phyloP scores from a whole-genome alignment of 2,888 invertebrate species.

The Pocota personata region DNA sequence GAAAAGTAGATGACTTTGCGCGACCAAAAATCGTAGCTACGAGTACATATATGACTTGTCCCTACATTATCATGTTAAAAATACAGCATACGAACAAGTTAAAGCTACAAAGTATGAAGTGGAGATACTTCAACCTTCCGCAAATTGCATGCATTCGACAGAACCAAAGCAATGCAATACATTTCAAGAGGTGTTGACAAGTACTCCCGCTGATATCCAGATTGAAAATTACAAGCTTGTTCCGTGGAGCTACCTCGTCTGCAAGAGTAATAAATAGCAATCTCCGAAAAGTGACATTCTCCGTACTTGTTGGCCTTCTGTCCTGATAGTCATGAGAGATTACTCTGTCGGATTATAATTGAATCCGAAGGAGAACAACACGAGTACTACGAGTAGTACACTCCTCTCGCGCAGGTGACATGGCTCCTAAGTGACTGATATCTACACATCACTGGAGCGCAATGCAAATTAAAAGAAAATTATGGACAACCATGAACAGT shows the following conservation, averaged over 20 bases:
- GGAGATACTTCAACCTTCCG: no score
- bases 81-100: no score
- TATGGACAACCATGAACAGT: slow-evolving; percentile 36
- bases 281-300: neutral
- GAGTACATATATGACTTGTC: no score
- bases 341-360: slow-evolving; percentile 35
- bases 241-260: neutral
- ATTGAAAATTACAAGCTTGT: slow-evolving; percentile 42
- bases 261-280: neutral
- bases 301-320: neutral
- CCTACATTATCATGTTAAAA: no score
- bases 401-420: slow-evolving; percentile 28
- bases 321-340: slow-evolving; percentile 42
- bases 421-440: slow-evolving; percentile 39
- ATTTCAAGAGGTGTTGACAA: slow-evolving; percentile 25
- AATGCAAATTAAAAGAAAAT: slow-evolving; percentile 51
- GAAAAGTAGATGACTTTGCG: no score
- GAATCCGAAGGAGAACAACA: neutral
- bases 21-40: no score
- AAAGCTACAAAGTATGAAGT: no score
- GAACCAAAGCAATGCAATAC: neutral
- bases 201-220: slow-evolving; percentile 24
- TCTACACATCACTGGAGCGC: slow-evolving; percentile 32
- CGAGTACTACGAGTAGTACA: neutral
- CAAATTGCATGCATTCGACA: neutral